phyloP scores from a whole-genome alignment of 2,797 vertebrate species.

The Potorous gilbertii region DNA sequence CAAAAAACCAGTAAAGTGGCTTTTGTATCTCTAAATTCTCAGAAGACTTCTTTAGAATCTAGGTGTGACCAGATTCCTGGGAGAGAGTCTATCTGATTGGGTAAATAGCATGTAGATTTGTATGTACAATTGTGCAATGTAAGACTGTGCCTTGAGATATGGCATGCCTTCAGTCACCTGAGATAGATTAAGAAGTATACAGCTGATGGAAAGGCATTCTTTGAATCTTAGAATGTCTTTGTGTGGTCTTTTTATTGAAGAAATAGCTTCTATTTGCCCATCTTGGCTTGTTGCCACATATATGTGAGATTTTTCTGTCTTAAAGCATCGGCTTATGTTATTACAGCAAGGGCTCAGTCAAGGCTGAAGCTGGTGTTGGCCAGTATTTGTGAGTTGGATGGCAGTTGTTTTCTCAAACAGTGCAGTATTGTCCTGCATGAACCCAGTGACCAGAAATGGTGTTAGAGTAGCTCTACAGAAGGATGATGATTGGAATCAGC shows the following conservation, averaged over 20 bases:
- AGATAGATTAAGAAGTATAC: background rate
- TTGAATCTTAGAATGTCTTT: background rate
- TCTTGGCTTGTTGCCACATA: background rate
- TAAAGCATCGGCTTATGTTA: background rate
- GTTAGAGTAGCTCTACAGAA: conserved; percentile 32
- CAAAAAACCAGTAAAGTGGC: conserved; percentile 22
- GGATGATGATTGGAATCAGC: background rate
- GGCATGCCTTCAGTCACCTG: background rate
- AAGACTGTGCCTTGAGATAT: background rate
- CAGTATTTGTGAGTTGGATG: conserved; percentile 22
- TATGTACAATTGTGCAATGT: background rate
- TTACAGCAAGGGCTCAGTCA: background rate
- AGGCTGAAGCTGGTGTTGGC: background rate
- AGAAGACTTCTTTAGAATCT: conserved; percentile 13
- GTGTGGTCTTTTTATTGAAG: background rate
- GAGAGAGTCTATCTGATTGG: background rate
- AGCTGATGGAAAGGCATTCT: background rate
- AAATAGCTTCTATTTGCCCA: background rate
- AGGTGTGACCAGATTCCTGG: conserved; percentile 6
- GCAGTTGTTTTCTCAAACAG: conserved; percentile 30
- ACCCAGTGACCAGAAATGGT: background rate
- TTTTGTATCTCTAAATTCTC: conserved; percentile 14
- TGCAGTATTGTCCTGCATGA: conserved; percentile 16
- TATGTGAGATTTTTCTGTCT: background rate
- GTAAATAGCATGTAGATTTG: background rate